These are phyloP conservation scores for Gavia stellata DNA, from an alignment of 2,113 vertebrate species.

Conservation along the genomic window DNA sequence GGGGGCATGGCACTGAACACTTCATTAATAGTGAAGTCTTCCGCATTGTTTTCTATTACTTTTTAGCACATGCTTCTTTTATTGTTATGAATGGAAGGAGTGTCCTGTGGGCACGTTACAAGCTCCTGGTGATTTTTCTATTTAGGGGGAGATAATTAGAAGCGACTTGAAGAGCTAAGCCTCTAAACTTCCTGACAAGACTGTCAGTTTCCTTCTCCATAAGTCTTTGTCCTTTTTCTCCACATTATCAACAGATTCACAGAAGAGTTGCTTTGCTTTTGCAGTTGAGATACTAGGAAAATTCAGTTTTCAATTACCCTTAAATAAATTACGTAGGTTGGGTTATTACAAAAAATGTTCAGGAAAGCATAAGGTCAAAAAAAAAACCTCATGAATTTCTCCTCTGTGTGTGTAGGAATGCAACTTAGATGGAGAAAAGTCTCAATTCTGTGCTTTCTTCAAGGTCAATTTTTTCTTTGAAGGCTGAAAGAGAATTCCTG, in stretches of 20 bases:
- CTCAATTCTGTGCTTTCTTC: background rate
- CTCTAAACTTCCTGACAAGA: background rate
- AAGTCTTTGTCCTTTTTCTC: background rate
- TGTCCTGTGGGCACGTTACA: background rate
- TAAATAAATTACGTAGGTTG: background rate
- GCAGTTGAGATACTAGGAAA: background rate
- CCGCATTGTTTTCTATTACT: background rate
- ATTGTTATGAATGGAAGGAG: background rate
- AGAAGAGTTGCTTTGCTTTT: background rate
- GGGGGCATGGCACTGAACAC: background rate
- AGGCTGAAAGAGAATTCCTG: background rate
- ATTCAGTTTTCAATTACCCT: background rate
- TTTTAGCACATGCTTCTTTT: background rate
- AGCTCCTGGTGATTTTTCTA: background rate
- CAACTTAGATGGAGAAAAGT: background rate
- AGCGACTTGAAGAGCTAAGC: background rate
- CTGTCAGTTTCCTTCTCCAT: background rate
- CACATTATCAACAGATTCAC: background rate
- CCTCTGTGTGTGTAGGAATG: background rate
- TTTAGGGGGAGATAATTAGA: background rate
- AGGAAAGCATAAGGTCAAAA: background rate
- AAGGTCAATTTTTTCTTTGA: background rate
- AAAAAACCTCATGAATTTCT: background rate
- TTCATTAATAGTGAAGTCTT: background rate
- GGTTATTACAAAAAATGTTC: background rate